Percentiles rank a stretch among this genome's conserved stretches.
These are phyloP conservation scores for Hoplias malabaricus DNA, from an alignment of 2,113 vertebrate species.

Conservation along the genomic window DNA sequence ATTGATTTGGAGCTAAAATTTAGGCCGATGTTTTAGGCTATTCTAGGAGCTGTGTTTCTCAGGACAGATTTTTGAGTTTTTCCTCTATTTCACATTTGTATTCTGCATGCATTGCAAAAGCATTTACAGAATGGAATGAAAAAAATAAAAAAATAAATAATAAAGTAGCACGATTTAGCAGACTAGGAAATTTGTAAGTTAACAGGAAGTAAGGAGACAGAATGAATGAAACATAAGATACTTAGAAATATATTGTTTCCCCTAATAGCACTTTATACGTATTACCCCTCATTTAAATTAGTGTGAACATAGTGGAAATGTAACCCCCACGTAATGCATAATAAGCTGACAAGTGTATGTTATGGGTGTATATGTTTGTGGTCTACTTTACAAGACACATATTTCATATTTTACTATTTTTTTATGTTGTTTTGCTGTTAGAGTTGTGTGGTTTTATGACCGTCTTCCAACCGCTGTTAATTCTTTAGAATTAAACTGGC, in stretches of 20 bases:
- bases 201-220: conserved; percentile 2
- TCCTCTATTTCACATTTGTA: not conserved
- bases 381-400: too few species aligned
- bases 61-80: not conserved
- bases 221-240: not conserved
- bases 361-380: conserved; percentile 32
- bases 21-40: not conserved
- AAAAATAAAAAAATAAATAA: not conserved
- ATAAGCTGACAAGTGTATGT: not conserved
- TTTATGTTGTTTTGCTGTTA: too few species aligned
- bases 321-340: too few species aligned
- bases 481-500: too few species aligned
- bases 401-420: too few species aligned
- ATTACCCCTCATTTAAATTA: not conserved
- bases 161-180: not conserved
- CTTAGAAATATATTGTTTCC: conserved; percentile 1
- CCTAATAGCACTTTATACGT: not conserved
- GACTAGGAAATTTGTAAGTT: not conserved
- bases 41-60: not conserved
- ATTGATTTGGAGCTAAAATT: conserved; percentile 8
- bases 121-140: not conserved
- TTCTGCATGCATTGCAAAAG: not conserved
- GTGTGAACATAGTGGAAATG: not conserved
- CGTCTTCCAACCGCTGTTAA: too few species aligned
- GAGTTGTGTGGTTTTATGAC: too few species aligned